Percentiles rank a stretch among this genome's conserved stretches.
phyloP scores from a whole-genome alignment of 2,113 vertebrate genomes.

The Syngnathus scovelli region DNA sequence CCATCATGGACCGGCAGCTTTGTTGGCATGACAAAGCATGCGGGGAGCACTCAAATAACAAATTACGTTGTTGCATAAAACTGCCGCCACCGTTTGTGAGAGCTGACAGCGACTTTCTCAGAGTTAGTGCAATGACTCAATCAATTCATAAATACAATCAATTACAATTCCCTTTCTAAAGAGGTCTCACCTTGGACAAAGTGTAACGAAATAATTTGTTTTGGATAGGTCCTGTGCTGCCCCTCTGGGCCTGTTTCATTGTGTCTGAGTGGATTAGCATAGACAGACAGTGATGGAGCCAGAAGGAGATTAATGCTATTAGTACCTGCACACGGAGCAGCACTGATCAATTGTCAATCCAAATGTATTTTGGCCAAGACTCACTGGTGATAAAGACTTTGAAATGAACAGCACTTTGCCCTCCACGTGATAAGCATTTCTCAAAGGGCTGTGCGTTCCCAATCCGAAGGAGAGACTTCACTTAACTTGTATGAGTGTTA shows the following conservation, averaged over 20 bases:
- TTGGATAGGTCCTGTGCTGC: constrained; percentile 17
- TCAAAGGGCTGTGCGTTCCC: constrained; percentile 27
- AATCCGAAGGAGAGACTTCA: constrained; percentile 28
- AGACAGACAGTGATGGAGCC: constrained; percentile 53
- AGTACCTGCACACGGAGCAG: constrained; percentile 55
- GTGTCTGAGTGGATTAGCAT: constrained; percentile 59
- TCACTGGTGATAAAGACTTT: constrained; percentile 67
- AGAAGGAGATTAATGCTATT: constrained; percentile 58
- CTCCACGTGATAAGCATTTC: constrained; percentile 53
- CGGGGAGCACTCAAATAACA: constrained; percentile 64
- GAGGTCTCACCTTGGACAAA: constrained; percentile 2
- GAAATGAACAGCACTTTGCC: constrained; percentile 62
- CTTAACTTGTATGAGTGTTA: constrained; percentile 30
- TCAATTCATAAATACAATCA: neutral
- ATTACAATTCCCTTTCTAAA: neutral
- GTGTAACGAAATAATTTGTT: constrained; percentile 17
- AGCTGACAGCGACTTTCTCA: neutral
- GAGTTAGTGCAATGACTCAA: neutral
- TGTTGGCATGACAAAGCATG: constrained; percentile 77
- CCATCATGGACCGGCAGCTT: constrained; percentile 67
- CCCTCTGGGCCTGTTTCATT: constrained; percentile 44
- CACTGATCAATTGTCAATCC: constrained; percentile 53
- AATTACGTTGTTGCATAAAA: constrained; percentile 66
- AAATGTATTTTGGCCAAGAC: constrained; percentile 49
- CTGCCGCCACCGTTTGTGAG: constrained; percentile 18